These are phyloP conservation scores for Tyria jacobaeae DNA, from an alignment of 2,888 invertebrate species.

Conservation along the genomic window DNA sequence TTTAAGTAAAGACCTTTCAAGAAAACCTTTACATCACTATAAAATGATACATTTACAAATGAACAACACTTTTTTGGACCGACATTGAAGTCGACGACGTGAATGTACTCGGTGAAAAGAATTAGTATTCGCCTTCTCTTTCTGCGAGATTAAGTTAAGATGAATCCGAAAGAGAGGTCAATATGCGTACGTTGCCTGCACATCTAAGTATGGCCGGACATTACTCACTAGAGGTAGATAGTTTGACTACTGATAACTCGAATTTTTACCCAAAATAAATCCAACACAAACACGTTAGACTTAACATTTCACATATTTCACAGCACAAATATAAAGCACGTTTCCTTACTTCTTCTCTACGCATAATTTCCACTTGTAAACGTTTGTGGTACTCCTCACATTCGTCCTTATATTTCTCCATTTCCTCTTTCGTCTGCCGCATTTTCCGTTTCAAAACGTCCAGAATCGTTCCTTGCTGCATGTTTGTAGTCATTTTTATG, in stretches of 20 bases:
- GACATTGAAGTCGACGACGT: constrained; percentile 64
- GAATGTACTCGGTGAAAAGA: constrained; percentile 68
- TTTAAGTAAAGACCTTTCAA: constrained; percentile 57
- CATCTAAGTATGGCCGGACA: constrained; percentile 87
- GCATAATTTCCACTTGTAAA: constrained; percentile 97
- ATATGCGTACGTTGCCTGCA: constrained; percentile 86
- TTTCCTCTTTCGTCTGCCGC: constrained; percentile 99
- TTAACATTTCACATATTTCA: constrained; percentile 67
- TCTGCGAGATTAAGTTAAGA: constrained; percentile 65
- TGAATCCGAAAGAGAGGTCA: constrained; percentile 80
- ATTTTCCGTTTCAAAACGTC: constrained; percentile 99
- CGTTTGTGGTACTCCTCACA: constrained; percentile 98
- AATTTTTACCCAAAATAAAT: constrained; percentile 59
- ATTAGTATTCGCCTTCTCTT: constrained; percentile 74
- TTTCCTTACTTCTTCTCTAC: constrained; percentile 98
- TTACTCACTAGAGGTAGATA: constrained; percentile 86
- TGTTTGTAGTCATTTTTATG: constrained; percentile 93
- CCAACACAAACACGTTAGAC: constrained; percentile 62
- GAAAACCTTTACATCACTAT: constrained; percentile 49
- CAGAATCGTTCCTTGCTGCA: constrained; percentile 97
- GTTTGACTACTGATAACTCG: constrained; percentile 78
- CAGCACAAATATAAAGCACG: constrained; percentile 74
- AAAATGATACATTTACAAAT: constrained; percentile 46
- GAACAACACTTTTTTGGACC: constrained; percentile 62
- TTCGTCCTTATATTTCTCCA: constrained; percentile 99